Evolutionary conservation across 1,140 invertebrate genomes (phyloP).

Genomic region (Penaeus indicus): DNA sequence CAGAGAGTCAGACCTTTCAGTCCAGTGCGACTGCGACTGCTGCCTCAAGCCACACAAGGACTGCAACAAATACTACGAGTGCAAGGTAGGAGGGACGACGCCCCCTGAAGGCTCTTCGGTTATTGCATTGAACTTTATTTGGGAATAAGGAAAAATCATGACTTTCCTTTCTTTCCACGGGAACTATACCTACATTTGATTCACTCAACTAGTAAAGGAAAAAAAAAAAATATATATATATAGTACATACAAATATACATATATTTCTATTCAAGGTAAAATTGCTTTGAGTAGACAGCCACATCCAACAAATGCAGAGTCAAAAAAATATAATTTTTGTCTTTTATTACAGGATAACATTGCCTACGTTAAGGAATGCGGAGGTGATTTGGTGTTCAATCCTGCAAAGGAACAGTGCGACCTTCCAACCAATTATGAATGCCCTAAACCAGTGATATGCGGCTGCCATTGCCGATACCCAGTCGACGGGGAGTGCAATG

Average conservation of each 20-base stretch:
- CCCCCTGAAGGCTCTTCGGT: neutral
- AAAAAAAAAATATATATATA: too few relatives aligned
- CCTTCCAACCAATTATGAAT: slow-evolving; percentile 32
- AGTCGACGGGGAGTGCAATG: slow-evolving; percentile 29
- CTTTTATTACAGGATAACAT: neutral
- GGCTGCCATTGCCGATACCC: slow-evolving; percentile 24
- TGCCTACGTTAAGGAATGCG: slow-evolving; percentile 26
- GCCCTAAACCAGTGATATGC: neutral
- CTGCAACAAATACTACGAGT: slow-evolving; percentile 35
- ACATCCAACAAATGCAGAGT: too few relatives aligned
- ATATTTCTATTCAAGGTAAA: too few relatives aligned
- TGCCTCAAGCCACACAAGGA: slow-evolving; percentile 31
- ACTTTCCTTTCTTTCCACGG: too few relatives aligned
- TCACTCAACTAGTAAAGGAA: too few relatives aligned
- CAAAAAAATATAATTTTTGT: neutral
- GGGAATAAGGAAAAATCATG: too few relatives aligned
- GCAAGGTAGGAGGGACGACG: neutral
- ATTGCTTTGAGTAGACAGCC: too few relatives aligned
- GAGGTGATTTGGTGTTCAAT: slow-evolving; percentile 18
- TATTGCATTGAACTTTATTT: neutral
- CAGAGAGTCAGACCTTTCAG: neutral
- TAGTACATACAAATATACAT: too few relatives aligned
- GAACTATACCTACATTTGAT: too few relatives aligned
- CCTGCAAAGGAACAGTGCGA: slow-evolving; percentile 31
- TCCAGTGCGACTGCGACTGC: slow-evolving; percentile 33